A percentile compares a stretch with the other conserved stretches of the same genome.
These are phyloP conservation scores for Pampusana beccarii DNA, from an alignment of 2,113 vertebrate species.

Conservation along the genomic window DNA sequence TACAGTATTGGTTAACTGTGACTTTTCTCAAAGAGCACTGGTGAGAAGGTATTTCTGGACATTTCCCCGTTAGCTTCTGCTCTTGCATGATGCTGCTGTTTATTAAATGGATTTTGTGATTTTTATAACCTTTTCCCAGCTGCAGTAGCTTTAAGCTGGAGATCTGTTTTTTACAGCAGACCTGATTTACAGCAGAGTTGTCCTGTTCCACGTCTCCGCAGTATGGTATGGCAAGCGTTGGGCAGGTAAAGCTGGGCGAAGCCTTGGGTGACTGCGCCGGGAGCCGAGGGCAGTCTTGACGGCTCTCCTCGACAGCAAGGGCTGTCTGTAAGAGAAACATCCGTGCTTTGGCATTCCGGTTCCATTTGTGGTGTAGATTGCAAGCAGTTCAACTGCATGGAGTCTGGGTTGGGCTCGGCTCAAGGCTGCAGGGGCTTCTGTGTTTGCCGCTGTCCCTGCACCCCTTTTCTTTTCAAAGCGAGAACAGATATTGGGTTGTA, in stretches of 20 bases:
- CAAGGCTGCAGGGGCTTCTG: rapidly evolving
- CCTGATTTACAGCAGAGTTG: neutral
- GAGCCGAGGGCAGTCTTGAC: neutral
- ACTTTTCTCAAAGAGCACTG: neutral
- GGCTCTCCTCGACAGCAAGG: neutral
- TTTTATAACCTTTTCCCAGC: neutral
- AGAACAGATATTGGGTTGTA: neutral
- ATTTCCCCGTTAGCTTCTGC: neutral
- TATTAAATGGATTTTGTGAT: neutral
- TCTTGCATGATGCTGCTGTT: neutral
- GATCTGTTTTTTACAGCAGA: neutral
- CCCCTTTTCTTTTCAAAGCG: neutral
- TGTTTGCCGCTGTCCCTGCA: neutral
- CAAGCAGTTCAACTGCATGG: neutral
- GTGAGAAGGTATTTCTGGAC: neutral
- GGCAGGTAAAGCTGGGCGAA: neutral
- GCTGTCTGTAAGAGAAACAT: neutral
- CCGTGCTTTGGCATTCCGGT: neutral
- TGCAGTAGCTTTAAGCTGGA: neutral
- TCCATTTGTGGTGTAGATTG: neutral
- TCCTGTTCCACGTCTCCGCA: neutral
- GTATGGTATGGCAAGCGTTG: rapidly evolving
- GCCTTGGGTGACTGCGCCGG: neutral
- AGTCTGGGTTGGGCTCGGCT: neutral
- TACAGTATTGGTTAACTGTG: neutral